phyloP scores from a whole-genome alignment of 2,797 vertebrate species.

The Clarias laeviceps region DNA sequence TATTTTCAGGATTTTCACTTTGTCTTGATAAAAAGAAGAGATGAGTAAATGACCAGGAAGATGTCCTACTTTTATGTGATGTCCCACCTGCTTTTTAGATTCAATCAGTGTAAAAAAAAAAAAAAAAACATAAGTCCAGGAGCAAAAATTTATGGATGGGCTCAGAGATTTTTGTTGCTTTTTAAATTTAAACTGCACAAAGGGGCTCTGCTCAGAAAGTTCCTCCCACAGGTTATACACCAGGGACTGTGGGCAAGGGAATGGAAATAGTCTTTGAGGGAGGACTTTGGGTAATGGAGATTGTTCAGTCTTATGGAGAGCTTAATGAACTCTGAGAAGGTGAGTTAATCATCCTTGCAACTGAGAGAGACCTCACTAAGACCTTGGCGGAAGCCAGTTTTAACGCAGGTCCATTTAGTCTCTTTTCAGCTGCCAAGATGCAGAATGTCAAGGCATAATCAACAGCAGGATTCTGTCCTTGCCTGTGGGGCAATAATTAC shows the following conservation, averaged over 20 bases:
- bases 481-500: slow-evolving; percentile 17
- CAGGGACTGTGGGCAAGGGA: neutral
- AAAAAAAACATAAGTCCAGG: neutral
- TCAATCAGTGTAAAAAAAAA: neutral
- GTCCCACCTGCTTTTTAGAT: neutral
- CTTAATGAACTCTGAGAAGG: slow-evolving; percentile 28
- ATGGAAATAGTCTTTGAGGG: neutral
- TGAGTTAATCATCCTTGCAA: slow-evolving; percentile 22
- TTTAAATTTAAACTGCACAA: neutral
- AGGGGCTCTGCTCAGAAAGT: neutral
- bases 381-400: slow-evolving; percentile 10
- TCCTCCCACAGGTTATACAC: neutral
- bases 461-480: slow-evolving; percentile 10
- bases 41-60: neutral
- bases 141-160: neutral
- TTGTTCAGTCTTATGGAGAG: neutral
- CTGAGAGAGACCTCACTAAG: slow-evolving; percentile 1
- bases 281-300: slow-evolving; percentile 7
- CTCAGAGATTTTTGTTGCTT: neutral
- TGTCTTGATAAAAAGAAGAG: neutral
- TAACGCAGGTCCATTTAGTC: slow-evolving; percentile 12
- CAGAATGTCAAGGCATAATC: slow-evolving; percentile 25
- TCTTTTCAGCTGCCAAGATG: slow-evolving; percentile 24
- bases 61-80: neutral
- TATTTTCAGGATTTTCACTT: neutral